Evolutionary conservation across 2,888 invertebrate species (phyloP).

Genomic region (Apamea crenata): DNA sequence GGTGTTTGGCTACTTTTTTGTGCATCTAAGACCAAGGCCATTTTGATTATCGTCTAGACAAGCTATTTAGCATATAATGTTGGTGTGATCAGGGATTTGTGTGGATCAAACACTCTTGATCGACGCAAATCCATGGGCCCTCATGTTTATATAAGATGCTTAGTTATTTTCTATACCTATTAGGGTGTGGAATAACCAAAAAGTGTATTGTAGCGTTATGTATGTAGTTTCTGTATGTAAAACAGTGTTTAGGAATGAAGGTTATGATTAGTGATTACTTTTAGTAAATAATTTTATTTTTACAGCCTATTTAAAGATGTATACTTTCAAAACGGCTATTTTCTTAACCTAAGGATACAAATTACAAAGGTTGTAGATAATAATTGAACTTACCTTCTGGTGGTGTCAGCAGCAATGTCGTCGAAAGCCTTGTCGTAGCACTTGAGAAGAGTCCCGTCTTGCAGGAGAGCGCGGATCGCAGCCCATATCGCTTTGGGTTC

Average conservation of each 20-base stretch:
- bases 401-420: slow-evolving; percentile 82
- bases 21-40: slow-evolving; percentile 4
- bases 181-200: background rate
- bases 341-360: background rate
- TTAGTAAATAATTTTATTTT: background rate
- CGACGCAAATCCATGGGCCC: background rate
- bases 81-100: background rate
- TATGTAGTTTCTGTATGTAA: too few relatives aligned
- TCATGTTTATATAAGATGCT: background rate
- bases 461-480: slow-evolving; percentile 79
- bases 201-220: background rate
- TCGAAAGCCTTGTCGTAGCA: slow-evolving; percentile 83
- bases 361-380: background rate
- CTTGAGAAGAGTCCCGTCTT: slow-evolving; percentile 78
- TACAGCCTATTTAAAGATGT: background rate
- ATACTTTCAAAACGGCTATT: background rate
- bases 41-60: slow-evolving; percentile 17
- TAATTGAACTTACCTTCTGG: slow-evolving; percentile 75
- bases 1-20: background rate
- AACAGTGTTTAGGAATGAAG: too few relatives aligned
- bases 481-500: slow-evolving; percentile 84
- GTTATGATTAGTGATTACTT: background rate
- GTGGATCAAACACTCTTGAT: background rate
- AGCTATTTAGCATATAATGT: background rate
- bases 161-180: too few relatives aligned